Percentiles rank a stretch among this genome's conserved stretches.
phyloP scores from a whole-genome alignment of 1,140 invertebrate species.

The Mercenaria mercenaria region DNA sequence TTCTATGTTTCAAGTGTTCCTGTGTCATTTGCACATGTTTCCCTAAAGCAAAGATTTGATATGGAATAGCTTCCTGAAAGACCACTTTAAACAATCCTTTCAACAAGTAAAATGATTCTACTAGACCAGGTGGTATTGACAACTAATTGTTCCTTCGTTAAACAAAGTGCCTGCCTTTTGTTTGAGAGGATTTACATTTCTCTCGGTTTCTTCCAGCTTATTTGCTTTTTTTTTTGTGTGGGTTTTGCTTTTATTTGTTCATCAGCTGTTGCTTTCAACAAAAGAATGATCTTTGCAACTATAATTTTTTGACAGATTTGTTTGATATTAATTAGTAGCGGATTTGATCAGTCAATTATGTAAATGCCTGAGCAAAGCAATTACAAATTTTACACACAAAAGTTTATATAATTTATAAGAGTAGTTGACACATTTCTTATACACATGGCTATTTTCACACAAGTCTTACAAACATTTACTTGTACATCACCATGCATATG shows the following conservation, averaged over 20 bases:
- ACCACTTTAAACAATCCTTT: neutral
- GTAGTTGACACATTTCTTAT: too few species aligned
- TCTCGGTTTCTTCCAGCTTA: neutral
- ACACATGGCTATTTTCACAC: too few species aligned
- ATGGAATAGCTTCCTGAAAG: neutral
- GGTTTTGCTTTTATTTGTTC: neutral
- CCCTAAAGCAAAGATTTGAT: neutral
- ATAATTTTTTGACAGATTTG: neutral
- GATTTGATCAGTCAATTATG: too few species aligned
- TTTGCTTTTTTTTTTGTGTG: neutral
- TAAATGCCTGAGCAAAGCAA: too few species aligned
- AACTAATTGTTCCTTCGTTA: neutral
- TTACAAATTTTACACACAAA: too few species aligned
- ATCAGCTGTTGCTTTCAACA: neutral
- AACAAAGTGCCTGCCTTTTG: neutral
- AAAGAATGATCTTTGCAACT: neutral
- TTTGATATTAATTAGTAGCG: neutral
- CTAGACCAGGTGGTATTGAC: conserved; percentile 13
- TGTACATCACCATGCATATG: too few species aligned
- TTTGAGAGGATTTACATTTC: neutral
- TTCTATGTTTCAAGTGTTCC: neutral
- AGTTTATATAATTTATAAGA: too few species aligned
- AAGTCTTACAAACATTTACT: too few species aligned
- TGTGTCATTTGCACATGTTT: conserved; percentile 3
- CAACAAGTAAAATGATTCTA: neutral